phyloP scores from a whole-genome alignment of 2,113 vertebrate species.

The Aplodontia rufa region DNA sequence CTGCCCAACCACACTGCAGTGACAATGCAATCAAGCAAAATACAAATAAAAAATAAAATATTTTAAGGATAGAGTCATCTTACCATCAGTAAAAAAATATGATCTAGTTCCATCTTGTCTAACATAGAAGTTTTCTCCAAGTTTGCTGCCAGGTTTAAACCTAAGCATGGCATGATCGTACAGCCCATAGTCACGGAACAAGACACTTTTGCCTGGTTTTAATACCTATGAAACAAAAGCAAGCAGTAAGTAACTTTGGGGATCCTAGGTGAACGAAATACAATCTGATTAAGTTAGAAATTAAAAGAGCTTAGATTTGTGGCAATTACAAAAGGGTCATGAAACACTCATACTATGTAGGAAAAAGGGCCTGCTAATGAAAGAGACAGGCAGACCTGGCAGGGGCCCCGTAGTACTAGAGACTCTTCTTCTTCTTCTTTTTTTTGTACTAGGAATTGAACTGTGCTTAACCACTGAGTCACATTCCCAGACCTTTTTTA shows the following conservation, averaged over 20 bases:
- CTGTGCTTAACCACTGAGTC: no score
- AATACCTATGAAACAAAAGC: slow-evolving; percentile 87
- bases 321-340: neutral
- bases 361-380: neutral
- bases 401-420: rapidly evolving
- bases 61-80: slow-evolving; percentile 52
- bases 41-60: neutral
- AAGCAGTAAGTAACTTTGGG: neutral
- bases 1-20: rapidly evolving
- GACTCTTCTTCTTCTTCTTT: no score
- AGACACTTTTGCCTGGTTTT: slow-evolving; percentile 91
- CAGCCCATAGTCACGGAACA: slow-evolving; percentile 97
- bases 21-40: neutral
- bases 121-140: slow-evolving; percentile 96
- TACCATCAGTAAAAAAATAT: slow-evolving; percentile 96
- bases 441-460: no score
- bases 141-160: slow-evolving; percentile 94
- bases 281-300: neutral
- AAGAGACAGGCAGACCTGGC: neutral
- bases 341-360: neutral
- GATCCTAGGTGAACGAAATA: neutral
- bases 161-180: slow-evolving; percentile 96
- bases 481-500: no score
- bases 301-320: neutral
- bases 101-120: slow-evolving; percentile 97